Evolutionary conservation across 2,888 invertebrate genomes (phyloP), one percentile per base, ranked within the genome.

Genomic region (Troides helena): DNA sequence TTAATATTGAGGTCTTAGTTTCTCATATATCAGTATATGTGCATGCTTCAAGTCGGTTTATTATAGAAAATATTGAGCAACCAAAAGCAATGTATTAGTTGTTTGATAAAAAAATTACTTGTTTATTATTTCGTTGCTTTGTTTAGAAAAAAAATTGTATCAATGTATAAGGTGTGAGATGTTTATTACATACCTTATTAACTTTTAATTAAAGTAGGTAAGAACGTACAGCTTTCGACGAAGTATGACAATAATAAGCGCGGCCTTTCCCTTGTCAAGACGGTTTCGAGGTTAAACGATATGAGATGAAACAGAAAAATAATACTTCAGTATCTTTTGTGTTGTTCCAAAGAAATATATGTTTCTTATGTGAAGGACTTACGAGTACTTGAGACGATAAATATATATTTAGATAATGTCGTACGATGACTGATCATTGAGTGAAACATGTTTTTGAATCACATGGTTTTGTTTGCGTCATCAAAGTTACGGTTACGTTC

Each of bases 401-500:
- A 36, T 53, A 60, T 56, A 67, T 67, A 65, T 63, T 63, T 43
- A 73, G 85, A 84, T 83, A 81, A 72, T 77, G 85, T 84, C 85
- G 76, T 77, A 77, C 76, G 74, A 80, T 85, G 85, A 85, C 73
- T 77, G 84, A 85, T 84, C 63, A 25, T 64, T 23, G 18, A 21
- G 14, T 43, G 63, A 43, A 61, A 30, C 63, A 67, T 60, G 53
- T 58, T 62, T 10, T 18, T 30, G 8, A 59, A 64, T 67, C 70
- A 70, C 70, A 63, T 67, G 70, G 39, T 46, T 67, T 63, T 23
- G n/a, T 53, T 66, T 7, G 30, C 57, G 57, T 23, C n/a, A 23
- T 12, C 10, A 58, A 58, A 58, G 1, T 0, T 23, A 58, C 23
- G 2, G 18, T 58, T 58, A 14, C 23, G 57, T 58, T 10, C 12